A percentile compares a stretch with the other conserved stretches of the same genome.
Evolutionary conservation across 1,140 invertebrate species (phyloP).

Genomic region (Drosophila pachea): DNA sequence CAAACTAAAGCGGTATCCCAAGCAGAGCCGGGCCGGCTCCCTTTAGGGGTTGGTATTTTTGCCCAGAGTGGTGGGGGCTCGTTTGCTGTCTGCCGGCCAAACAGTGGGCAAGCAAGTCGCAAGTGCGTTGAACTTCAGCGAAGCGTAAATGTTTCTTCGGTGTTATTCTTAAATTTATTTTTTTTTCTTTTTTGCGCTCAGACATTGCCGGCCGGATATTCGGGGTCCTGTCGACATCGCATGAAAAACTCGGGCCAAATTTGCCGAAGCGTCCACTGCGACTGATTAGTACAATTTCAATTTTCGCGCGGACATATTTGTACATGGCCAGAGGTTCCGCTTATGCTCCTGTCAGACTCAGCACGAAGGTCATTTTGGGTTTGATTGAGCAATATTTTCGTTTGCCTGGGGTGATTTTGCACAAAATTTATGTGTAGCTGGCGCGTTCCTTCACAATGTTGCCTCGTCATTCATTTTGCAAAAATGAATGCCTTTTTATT

Average conservation of each 20-base stretch:
- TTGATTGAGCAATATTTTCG: slow-evolving; percentile 67
- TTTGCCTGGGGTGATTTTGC: slow-evolving; percentile 67
- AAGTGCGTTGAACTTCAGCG: slow-evolving; percentile 63
- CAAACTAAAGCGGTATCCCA: slow-evolving; percentile 16
- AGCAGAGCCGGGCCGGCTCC: not conserved
- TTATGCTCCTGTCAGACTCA: slow-evolving; percentile 47
- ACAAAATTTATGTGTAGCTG: slow-evolving; percentile 60
- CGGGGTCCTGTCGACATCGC: slow-evolving; percentile 29
- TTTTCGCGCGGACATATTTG: slow-evolving; percentile 62
- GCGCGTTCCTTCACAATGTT: slow-evolving; percentile 35
- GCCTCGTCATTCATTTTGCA: slow-evolving; percentile 48
- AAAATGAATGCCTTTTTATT: slow-evolving; percentile 8
- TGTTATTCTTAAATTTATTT: slow-evolving; percentile 20
- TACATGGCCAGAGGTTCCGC: slow-evolving; percentile 7
- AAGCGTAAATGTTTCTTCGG: slow-evolving; percentile 62
- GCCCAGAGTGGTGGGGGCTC: not conserved
- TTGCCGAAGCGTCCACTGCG: slow-evolving; percentile 5
- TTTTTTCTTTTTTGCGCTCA: slow-evolving; percentile 15
- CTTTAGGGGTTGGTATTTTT: not conserved
- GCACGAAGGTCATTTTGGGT: slow-evolving; percentile 57
- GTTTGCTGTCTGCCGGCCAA: slow-evolving; percentile 35
- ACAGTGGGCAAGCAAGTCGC: slow-evolving; percentile 67
- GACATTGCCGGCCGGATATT: slow-evolving; percentile 35
- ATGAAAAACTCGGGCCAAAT: slow-evolving; percentile 7
- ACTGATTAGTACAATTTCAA: slow-evolving; percentile 72